Evolutionary conservation across 2,113 vertebrate genomes (phyloP), one percentile per base, ranked within the genome.

Genomic region (Elaphurus davidianus): DNA sequence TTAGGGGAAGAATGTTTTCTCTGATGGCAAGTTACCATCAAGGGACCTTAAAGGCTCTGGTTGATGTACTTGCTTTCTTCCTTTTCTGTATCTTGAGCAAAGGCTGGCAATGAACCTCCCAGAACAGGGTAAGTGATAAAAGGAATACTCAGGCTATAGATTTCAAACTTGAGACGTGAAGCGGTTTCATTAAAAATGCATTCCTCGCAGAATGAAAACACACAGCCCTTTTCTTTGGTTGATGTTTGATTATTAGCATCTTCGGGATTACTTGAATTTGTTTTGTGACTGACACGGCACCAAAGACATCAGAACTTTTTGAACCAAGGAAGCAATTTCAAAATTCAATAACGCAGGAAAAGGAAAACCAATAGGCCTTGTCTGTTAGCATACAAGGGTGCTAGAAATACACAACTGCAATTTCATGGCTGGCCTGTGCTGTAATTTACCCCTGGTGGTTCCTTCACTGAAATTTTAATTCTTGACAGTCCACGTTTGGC

Each of bases 161-260:
- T 86, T 92, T 82, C 15, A 85, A 93, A 92, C 50, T 79, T 76
- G 84, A 93, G 50, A 71, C 95, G 47, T 47, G 91, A 94, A 98
- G 97, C 79, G 16, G 59, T 3, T 23, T 90, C 87, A 78, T 97
- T 97, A 94, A 96, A 98, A 96, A 94, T 96, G 36, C 64, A 50
- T 98, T 97, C 98, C 97, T 98, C 15, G 45, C 78, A 54, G 90
- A 4, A 79, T 93, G 97, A 96, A 90, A 94, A 97, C 97, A 95
- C 54, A 87, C 2, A 87, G 76, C 45, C 57, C 64, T 97, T 94
- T 9, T 23, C 62, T 97, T 87, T 90, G 71, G 97, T 71, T 98
- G 98, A 87, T 95, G 89, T 90, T 43, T 71, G 88, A 82, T 96
- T 93, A 95, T 76, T 96, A 90, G 97, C 92, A 89, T 96, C 94